These are phyloP conservation scores for Drosophila busckii DNA, from an alignment of 1,140 invertebrate species.

Conservation along the genomic window DNA sequence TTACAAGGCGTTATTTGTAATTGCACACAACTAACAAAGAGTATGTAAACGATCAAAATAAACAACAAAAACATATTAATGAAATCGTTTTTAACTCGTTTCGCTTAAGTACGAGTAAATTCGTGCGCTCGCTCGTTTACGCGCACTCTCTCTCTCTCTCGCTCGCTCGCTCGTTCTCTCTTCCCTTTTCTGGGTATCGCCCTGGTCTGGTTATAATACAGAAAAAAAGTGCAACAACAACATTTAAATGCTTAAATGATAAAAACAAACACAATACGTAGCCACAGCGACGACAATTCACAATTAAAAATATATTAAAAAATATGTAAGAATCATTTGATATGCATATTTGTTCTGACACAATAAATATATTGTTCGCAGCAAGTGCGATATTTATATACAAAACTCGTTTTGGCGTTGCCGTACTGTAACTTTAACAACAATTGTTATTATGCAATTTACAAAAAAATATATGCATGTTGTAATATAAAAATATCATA, in stretches of 20 bases:
- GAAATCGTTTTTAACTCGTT: conserved; percentile 76
- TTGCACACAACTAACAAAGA: conserved; percentile 8
- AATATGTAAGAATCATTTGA: neutral
- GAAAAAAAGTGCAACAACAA: conserved; percentile 71
- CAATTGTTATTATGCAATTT: conserved; percentile 16
- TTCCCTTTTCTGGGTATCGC: conserved; percentile 10
- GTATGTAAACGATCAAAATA: conserved; percentile 23
- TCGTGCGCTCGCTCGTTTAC: conserved; percentile 33
- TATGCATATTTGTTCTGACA: neutral
- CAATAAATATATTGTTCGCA: conserved; percentile 15
- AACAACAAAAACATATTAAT: conserved; percentile 67
- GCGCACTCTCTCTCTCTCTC: conserved; percentile 3
- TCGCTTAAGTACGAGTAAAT: conserved; percentile 71
- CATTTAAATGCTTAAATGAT: conserved; percentile 36
- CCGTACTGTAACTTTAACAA: too few relatives aligned
- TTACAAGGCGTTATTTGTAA: neutral
- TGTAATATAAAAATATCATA: neutral
- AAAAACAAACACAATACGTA: conserved; percentile 63
- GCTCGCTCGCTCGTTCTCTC: neutral
- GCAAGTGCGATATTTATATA: conserved; percentile 45
- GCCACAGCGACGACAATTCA: conserved; percentile 45
- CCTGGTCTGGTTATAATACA: conserved; percentile 51
- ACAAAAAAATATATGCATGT: conserved; percentile 1
- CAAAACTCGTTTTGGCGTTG: conserved; percentile 7
- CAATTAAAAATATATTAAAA: conserved; percentile 41